These are phyloP conservation scores for Apolygus lucorum DNA, from an alignment of 1,140 invertebrate species.

Conservation along the genomic window DNA sequence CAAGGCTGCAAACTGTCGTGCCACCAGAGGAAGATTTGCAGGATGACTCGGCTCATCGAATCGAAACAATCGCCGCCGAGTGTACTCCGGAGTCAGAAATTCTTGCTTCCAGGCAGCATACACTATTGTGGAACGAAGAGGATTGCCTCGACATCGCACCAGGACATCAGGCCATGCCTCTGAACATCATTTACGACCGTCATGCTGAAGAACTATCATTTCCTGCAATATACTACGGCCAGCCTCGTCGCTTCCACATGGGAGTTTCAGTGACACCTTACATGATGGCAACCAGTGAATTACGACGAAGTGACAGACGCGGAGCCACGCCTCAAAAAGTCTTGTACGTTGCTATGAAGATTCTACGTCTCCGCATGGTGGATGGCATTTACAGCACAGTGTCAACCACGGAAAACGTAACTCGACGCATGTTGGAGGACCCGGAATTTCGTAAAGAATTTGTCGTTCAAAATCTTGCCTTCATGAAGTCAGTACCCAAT, in stretches of 20 bases:
- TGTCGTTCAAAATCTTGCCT: too few species aligned
- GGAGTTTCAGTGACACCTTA: neutral
- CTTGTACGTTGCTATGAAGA: neutral
- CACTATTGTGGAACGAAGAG: neutral
- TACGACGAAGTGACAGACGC: neutral
- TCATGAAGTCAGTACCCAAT: too few species aligned
- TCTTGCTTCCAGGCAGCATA: neutral
- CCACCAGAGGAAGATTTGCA: too few species aligned
- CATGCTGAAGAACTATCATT: neutral
- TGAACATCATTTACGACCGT: neutral
- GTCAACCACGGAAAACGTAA: too few species aligned
- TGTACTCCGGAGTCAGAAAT: neutral
- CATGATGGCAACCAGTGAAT: neutral
- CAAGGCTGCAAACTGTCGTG: too few species aligned
- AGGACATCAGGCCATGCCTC: neutral
- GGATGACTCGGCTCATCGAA: neutral
- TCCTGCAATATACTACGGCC: neutral
- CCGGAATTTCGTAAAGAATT: too few species aligned
- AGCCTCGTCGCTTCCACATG: neutral
- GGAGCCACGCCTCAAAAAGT: neutral
- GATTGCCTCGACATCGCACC: neutral
- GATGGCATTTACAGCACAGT: constrained; percentile 25
- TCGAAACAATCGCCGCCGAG: neutral
- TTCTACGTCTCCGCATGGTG: constrained; percentile 16
- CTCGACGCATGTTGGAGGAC: too few species aligned